Base-by-base conservation (phyloP, 1,140 invertebrate genomes). In the Drosophila nigromelanica region DNA sequence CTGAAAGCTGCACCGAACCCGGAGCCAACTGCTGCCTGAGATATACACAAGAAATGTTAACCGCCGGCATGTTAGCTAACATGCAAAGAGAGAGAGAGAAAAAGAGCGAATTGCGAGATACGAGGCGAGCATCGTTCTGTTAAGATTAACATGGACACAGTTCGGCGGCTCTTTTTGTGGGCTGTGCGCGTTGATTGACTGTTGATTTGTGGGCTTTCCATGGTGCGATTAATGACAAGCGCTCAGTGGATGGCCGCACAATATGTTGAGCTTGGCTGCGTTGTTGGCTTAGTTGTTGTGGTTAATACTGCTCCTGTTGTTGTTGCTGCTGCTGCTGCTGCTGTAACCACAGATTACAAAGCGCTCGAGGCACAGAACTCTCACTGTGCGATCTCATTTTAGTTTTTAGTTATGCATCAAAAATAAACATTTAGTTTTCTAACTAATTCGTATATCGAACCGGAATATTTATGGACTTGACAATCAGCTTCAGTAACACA, bases 11-110 rank as follows among this genome's bases (percentile, higher is more conserved):
- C 14, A 58, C 12, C 48, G 30, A 39, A 33, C 15, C 30, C 7
- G 30, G 8, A 54, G 33, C 59, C 33, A 64, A 54, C 1, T 27
- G 48, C 58, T 33, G 27, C 40, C 51, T 54, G 69, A 45, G 68
- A 76, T 78, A 87, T 89, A 87, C 80, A 89, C 83, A 87, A 66
- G 39, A 63, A 66, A 72, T 71, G 80, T 72, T 69, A 74, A 73
- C 39, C 8, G 39, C 69, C 76, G 66, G 77, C 40, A 42, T 43
- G 10, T 14, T 14, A 52, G 40, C n/a, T 72, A 74, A 81, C 77
- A 78, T 71, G n/a, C 21, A 43, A 3, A 60, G 62, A 60, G 64
- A 2, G 5, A 30, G 52, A 48, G 37, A 37, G 15, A 18, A 15
- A 67, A 37, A 42, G 59, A 52, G 70, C 39, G 52, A 59, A 10